These are phyloP conservation scores for Pogonomyrmex californicus DNA, from an alignment of 1,140 invertebrate genomes.

Conservation along the genomic window DNA sequence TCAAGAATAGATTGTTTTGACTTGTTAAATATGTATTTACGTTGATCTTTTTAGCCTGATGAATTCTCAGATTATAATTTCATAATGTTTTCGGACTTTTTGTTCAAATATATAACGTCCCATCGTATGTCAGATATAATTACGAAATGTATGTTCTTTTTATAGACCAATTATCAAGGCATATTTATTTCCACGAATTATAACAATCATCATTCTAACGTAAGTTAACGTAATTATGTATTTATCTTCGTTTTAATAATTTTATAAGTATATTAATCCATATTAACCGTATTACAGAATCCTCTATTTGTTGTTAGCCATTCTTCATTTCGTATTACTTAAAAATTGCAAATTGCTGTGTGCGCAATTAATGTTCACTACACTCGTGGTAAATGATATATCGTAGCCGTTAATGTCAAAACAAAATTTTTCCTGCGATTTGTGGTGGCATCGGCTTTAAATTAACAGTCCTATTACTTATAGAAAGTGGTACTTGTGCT, in stretches of 20 bases:
- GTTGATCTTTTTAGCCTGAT: not conserved
- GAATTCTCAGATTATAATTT: not conserved
- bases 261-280: not conserved
- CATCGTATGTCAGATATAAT: not conserved
- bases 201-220: constrained; percentile 17
- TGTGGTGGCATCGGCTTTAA: not conserved
- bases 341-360: constrained; percentile 26
- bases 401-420: constrained; percentile 2
- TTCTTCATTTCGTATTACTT: constrained; percentile 22
- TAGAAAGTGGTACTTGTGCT: constrained; percentile 50
- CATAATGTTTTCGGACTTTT: not conserved
- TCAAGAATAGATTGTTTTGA: constrained; percentile 19
- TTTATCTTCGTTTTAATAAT: not conserved
- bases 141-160: not conserved
- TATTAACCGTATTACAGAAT: constrained; percentile 16
- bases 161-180: constrained; percentile 4
- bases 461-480: constrained; percentile 43
- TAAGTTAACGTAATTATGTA: constrained; percentile 3
- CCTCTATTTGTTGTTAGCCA: constrained; percentile 10
- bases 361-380: constrained; percentile 33
- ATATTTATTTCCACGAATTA: constrained; percentile 7
- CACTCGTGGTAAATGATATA: constrained; percentile 21
- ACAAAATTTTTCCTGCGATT: constrained; percentile 25
- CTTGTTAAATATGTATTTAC: not conserved
- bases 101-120: not conserved